Evolutionary conservation across 2,113 vertebrate species (phyloP), one percentile per base, ranked within the genome.

Genomic region (Sturnus vulgaris): DNA sequence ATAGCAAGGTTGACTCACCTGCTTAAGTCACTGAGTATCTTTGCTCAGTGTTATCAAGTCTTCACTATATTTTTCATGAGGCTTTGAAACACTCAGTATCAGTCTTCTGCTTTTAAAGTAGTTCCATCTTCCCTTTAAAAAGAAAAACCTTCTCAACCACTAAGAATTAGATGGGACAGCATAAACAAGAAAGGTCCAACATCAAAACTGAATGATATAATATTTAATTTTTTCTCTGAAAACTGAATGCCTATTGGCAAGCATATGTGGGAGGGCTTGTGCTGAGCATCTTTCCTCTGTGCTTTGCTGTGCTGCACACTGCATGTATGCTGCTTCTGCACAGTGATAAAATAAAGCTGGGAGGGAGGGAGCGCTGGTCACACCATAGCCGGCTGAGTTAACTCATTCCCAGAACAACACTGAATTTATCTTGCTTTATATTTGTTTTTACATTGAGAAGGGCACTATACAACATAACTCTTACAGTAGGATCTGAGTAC

Each of bases 221-320:
- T 61, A 46, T 40, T 71, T 85, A 47, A 47, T 50, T 57, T 9
- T 2, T 21, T 28, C n/a, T 92, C 70, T 75, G 44, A 76, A 79
- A 84, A 46, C 28, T 65, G 31, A 1, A 5, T 60, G 39, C 13
- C 52, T 65, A 10, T 27, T 60, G 42, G 21, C 10, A 4, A 35
- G 33, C 0, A 0, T 1, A 2, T 30, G 20, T 18, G 25, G 35
- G 11, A 68, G 21, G 1, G 20, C 21, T 83, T 64, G 53, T 15
- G 22, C 14, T 66, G n/a, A 69, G 12, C 3, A 19, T 15, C 40
- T 88, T 81, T 78, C 33, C 23, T 23, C 22, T 39, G 11, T 47
- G 18, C 55, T 68, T 59, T 50, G 15, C 42, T 75, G 20, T 40
- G 49, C 59, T 65, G 49, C 37, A 35, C 27, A 25, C 33, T 47